These are phyloP conservation scores for Sylvietta virens DNA, from an alignment of 2,113 vertebrate genomes.

Conservation along the genomic window DNA sequence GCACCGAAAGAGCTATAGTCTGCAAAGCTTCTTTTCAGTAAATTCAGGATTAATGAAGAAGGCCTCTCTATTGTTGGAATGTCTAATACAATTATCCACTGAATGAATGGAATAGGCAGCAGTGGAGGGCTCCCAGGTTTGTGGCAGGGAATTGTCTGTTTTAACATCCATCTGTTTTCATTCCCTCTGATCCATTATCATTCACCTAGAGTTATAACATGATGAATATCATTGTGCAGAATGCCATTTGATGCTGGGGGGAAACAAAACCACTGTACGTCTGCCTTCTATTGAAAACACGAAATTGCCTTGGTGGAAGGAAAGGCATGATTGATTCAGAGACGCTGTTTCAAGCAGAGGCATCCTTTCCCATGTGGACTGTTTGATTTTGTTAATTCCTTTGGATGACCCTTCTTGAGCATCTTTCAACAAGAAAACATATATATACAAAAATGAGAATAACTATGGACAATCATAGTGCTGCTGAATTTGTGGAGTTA, in stretches of 20 bases:
- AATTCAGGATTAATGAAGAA: conserved; percentile 67
- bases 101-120: conserved; percentile 48
- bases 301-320: conserved; percentile 50
- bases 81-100: conserved; percentile 64
- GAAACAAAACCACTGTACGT: background rate
- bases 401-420: background rate
- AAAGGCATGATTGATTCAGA: conserved; percentile 29
- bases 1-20: background rate
- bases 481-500: background rate
- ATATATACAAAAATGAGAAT: background rate
- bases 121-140: conserved; percentile 46
- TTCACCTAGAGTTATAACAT: conserved; percentile 65
- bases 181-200: conserved; percentile 66
- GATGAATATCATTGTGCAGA: conserved; percentile 61
- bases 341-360: background rate
- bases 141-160: conserved; percentile 56
- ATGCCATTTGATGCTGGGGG: conserved; percentile 59
- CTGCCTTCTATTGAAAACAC: conserved; percentile 54
- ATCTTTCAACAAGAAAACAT: background rate
- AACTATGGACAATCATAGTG: background rate
- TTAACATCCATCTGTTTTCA: conserved; percentile 70
- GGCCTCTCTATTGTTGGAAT: conserved; percentile 55
- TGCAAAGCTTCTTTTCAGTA: conserved; percentile 57
- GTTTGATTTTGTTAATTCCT: conserved; percentile 14
- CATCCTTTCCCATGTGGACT: background rate